Percentiles rank a stretch among this genome's conserved stretches.
phyloP scores from a whole-genome alignment of 1,140 invertebrate genomes.

The Achroia grisella region DNA sequence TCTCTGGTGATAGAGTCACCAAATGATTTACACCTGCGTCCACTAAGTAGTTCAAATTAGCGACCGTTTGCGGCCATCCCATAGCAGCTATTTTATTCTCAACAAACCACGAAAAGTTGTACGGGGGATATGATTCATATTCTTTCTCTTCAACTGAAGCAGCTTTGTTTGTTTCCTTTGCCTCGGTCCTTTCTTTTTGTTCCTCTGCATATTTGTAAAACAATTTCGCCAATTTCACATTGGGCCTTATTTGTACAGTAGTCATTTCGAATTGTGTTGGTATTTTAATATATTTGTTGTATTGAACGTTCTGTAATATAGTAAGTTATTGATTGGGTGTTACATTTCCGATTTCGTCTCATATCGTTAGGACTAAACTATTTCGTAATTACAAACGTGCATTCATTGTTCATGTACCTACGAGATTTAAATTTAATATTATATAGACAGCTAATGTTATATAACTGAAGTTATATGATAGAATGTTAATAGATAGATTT shows the following conservation, averaged over 20 bases:
- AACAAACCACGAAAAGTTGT: constrained; percentile 65
- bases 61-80: constrained; percentile 74
- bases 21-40: constrained; percentile 73
- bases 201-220: constrained; percentile 57
- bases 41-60: constrained; percentile 76
- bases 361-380: too few relatives aligned
- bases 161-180: constrained; percentile 6
- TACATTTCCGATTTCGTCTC: too few relatives aligned
- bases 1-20: constrained; percentile 78
- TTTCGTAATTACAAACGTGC: too few relatives aligned
- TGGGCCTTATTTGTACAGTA: constrained; percentile 36
- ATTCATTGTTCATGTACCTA: too few relatives aligned
- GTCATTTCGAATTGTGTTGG: constrained; percentile 26
- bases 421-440: too few relatives aligned
- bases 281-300: too few relatives aligned
- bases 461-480: too few relatives aligned
- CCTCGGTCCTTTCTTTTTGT: constrained; percentile 12
- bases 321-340: too few relatives aligned
- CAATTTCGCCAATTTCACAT: constrained; percentile 57
- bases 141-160: constrained; percentile 15
- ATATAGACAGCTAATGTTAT: too few relatives aligned
- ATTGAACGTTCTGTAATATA: too few relatives aligned
- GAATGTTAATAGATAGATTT: too few relatives aligned
- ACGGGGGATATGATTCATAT: constrained; percentile 51
- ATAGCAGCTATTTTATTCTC: constrained; percentile 64